Base-by-base conservation (phyloP, 2,888 invertebrate species). In the Amblyteles armatorius region DNA sequence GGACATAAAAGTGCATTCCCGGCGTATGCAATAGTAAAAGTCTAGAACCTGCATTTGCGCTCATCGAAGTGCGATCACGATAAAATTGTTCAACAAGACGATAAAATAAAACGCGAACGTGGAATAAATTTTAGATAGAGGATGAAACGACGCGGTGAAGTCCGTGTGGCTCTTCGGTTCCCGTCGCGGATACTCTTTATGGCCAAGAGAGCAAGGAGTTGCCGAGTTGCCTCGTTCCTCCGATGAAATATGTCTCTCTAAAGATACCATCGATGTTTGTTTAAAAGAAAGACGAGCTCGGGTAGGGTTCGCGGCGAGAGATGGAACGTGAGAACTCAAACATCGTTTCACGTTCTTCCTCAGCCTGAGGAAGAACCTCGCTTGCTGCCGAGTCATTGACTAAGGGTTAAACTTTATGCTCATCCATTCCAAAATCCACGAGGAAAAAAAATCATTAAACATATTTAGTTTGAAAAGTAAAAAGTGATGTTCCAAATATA, bases 31-130 rank as follows among this genome's bases (percentile, higher is more conserved):
- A 57, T 26, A 11, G 57, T 11, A 22, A 55, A 57, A 57, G 26
- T 26, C 3, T 57, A 9, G 26, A 22, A 26, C 3, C 57, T 11
- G 26, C 26, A 26, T 11, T 22, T 22, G 3, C 26, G 11, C 57
- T 57, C 57, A 22, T 57, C 3, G 9, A 22, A 22, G 57, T 11
- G 57, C 57, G 26, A 13, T 13, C 26, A 13, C 57, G 57, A 57
- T 57, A 26, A 57, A 57, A 57, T 26, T 22, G 22, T 57, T 57
- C 26, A 26, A 57, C 57, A 26, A 22, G 26, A 22, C 11, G 22
- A 57, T 57, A 57, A 57, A 57, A 57, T 57, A 57, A 57, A 22
- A 57, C 13, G 3, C 57, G 57, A 57, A 57, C 57, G 57, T 57
- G 57, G 57, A 57, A 57, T 57, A 57, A 22, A 57, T 57, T 57